phyloP scores from a whole-genome alignment of 2,888 invertebrate genomes.

The Euzophera pinguis region DNA sequence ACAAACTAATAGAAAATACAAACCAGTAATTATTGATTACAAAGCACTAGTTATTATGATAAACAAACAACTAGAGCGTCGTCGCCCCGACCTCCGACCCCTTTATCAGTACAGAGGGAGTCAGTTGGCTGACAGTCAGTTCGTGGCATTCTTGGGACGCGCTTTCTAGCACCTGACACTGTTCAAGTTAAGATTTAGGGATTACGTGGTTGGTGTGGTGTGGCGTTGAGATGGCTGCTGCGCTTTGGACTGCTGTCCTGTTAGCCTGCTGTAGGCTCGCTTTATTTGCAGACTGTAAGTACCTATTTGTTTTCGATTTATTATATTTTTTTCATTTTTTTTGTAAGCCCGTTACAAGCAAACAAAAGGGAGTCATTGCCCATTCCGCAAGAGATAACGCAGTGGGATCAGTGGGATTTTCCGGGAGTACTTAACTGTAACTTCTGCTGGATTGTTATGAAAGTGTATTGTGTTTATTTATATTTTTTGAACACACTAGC shows the following conservation, averaged over 20 bases:
- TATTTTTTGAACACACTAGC: too few species aligned
- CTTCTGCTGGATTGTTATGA: too few species aligned
- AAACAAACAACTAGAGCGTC: slow-evolving; percentile 4
- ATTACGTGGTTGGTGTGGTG: neutral
- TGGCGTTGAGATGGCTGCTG: slow-evolving; percentile 5
- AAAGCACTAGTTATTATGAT: slow-evolving; percentile 4
- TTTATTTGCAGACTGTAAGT: slow-evolving; percentile 46
- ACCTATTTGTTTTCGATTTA: neutral
- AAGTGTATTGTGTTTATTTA: too few species aligned
- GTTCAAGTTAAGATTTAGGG: neutral
- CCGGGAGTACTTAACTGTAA: too few species aligned
- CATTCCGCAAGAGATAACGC: too few species aligned
- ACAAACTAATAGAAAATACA: neutral
- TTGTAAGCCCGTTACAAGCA: too few species aligned
- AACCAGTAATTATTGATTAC: neutral
- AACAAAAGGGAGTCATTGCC: too few species aligned
- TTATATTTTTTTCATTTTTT: too few species aligned
- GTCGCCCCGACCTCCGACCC: neutral
- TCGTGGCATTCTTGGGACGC: neutral
- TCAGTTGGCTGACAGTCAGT: neutral
- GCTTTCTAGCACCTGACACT: neutral
- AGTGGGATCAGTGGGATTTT: too few species aligned
- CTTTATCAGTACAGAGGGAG: slow-evolving; percentile 1
- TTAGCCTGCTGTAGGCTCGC: slow-evolving; percentile 35
- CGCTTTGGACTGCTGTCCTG: slow-evolving; percentile 22